Percentiles rank a stretch among this genome's conserved stretches.
Conservation (phyloP, 1,140 invertebrate species). For the Brachionus asplanchnoidis region DNA sequence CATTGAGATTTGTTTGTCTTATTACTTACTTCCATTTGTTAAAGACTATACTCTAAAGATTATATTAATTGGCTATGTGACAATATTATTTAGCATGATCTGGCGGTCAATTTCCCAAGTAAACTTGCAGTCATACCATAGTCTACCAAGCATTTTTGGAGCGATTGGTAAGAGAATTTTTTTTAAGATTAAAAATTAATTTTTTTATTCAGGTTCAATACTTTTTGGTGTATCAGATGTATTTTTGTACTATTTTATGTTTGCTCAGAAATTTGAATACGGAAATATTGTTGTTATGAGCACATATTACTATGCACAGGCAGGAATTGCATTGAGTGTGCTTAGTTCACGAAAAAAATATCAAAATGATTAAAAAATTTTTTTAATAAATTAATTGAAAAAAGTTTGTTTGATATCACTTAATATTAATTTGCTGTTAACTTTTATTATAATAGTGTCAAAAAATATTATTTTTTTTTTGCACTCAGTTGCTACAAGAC, state of each 20-base stretch:
- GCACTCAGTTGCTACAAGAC: too few species aligned
- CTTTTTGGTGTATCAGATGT: slow-evolving; percentile 6
- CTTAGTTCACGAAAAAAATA: background rate
- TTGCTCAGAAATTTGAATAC: background rate
- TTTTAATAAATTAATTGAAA: background rate
- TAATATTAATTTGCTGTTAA: too few species aligned
- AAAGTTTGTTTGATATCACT: too few species aligned
- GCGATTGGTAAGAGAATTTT: background rate
- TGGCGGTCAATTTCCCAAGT: slow-evolving; percentile 6
- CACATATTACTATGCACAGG: slow-evolving; percentile 29
- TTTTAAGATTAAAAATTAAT: background rate
- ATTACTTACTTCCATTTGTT: slow-evolving; percentile 11
- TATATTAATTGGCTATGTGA: slow-evolving; percentile 8
- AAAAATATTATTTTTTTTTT: too few species aligned
- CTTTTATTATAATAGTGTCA: too few species aligned
- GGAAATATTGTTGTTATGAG: background rate
- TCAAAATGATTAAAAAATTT: background rate
- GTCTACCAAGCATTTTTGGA: background rate
- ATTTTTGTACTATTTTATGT: background rate
- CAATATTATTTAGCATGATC: background rate
- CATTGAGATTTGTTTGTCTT: background rate
- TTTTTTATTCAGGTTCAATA: background rate
- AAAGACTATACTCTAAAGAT: background rate
- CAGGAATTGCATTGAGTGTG: slow-evolving; percentile 14
- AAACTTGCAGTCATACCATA: background rate